Evolutionary conservation across 2,888 invertebrate genomes (phyloP).

Genomic region (Salpingus planirostris): DNA sequence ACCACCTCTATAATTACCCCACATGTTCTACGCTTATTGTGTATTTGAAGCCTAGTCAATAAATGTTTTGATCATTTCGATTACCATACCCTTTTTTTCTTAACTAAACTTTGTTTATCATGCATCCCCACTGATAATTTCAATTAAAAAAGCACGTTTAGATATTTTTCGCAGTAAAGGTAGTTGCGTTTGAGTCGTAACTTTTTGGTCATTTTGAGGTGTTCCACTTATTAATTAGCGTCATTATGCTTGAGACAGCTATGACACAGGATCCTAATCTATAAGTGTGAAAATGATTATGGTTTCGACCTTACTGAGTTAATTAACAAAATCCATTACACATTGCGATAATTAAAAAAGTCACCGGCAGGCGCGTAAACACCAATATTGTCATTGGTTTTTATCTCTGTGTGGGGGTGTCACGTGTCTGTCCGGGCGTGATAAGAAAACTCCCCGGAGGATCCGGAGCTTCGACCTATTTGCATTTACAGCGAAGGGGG

Average conservation of each 20-base stretch:
- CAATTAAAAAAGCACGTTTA: no score
- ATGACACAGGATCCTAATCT: no score
- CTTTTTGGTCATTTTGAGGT: no score
- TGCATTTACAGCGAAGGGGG: no score
- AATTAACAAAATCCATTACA: conserved; percentile 8
- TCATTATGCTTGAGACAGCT: not conserved
- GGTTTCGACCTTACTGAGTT: conserved; percentile 3
- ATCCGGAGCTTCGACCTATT: no score
- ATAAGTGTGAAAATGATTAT: not conserved
- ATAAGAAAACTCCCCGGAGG: conserved; percentile 26
- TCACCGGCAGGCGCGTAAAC: conserved; percentile 19
- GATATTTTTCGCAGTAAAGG: no score
- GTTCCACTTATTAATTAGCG: no score
- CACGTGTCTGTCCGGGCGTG: conserved; percentile 28
- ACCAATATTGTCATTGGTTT: conserved; percentile 21
- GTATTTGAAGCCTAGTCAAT: not conserved
- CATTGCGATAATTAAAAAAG: conserved; percentile 26
- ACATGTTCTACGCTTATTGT: no score
- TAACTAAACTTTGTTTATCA: no score
- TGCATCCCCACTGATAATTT: not conserved
- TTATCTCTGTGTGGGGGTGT: conserved; percentile 18
- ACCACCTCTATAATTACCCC: no score
- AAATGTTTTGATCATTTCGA: not conserved
- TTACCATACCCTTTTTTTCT: no score
- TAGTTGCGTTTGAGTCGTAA: no score